Base-by-base conservation (phyloP, 2,888 invertebrate species). In the Noctua fimbriata region DNA sequence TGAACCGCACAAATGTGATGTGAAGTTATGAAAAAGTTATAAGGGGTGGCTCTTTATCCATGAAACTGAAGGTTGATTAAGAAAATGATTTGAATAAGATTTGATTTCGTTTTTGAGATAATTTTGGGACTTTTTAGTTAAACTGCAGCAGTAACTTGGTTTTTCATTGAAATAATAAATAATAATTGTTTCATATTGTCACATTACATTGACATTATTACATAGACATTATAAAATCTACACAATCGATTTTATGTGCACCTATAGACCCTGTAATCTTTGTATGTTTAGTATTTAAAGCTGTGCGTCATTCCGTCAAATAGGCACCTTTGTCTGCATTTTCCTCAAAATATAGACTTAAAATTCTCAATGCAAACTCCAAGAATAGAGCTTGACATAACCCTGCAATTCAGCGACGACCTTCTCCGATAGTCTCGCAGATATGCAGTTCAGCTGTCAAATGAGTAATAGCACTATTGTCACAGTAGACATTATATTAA, bases 381-480 rank as follows among this genome's bases (percentile, higher is more conserved):
- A 55, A 55, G 16, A n/a, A 49, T 47, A 81, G 52, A 49, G 24
- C 18, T 41, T 63, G 36, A 55, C 32, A 2, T 69, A 58, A 36
- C 58, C n/a, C 63, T 32, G 67, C 47, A 69, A 83, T 74, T 71
- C 52, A 84, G 60, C 49, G 32, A 14, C 58, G 44, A 63, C 60
- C 67, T 80, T 84, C 60, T 2, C 44, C 6, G 47, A 41, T 73
- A 65, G 7, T 41, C 44, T 24, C 16, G 36, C 16, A 69, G 79
- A 69, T 71, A 74, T 79, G n/a, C 55, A 10, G 41, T n/a, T 69
- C 55, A 72, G n/a, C 60, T 74, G 74, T 36, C 41, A 58, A 5
- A 52, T 44, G 36, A 58, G 63, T 71, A 69, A n/a, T 24, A 69
- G 18, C 18, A n/a, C 36, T 36, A 60, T 83, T 84, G 71, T 49